Conservation (phyloP, 2,113 vertebrate species). For the Dasyprocta punctata region DNA sequence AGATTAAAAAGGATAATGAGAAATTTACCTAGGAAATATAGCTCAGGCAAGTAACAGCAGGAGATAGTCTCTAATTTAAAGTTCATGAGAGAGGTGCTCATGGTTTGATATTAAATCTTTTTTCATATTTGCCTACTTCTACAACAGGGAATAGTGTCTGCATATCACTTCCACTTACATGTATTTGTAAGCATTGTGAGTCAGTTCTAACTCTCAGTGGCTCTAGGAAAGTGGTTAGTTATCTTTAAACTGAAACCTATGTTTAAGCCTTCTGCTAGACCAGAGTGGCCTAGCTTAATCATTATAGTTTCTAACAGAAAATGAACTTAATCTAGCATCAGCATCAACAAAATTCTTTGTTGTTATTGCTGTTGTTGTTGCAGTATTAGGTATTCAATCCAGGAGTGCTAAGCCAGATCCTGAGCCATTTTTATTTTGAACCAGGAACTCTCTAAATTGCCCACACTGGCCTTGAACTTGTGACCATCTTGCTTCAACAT, state of each 20-base stretch:
- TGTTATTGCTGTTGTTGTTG: neutral
- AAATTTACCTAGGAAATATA: conserved; percentile 24
- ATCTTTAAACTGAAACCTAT: conserved; percentile 5
- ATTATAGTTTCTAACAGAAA: conserved; percentile 44
- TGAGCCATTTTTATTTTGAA: neutral
- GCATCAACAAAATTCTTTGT: neutral
- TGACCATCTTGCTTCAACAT: neutral
- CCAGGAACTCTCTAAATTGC: neutral
- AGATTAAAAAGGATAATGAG: conserved; percentile 32
- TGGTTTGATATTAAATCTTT: conserved; percentile 4
- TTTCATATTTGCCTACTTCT: conserved; percentile 6
- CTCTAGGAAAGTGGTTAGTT: neutral
- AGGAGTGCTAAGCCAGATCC: neutral
- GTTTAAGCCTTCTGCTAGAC: conserved; percentile 5
- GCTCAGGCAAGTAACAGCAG: conserved; percentile 3
- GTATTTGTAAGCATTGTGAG: neutral
- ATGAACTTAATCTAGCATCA: neutral
- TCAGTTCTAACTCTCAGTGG: neutral
- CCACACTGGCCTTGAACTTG: neutral
- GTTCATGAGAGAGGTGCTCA: conserved; percentile 18
- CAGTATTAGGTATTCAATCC: neutral
- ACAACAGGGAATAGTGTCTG: neutral
- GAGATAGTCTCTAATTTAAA: conserved; percentile 49
- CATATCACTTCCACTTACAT: neutral
- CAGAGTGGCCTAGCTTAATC: neutral